phyloP scores from a whole-genome alignment of 2,797 vertebrate genomes.

The Hozukius guyotensis region DNA sequence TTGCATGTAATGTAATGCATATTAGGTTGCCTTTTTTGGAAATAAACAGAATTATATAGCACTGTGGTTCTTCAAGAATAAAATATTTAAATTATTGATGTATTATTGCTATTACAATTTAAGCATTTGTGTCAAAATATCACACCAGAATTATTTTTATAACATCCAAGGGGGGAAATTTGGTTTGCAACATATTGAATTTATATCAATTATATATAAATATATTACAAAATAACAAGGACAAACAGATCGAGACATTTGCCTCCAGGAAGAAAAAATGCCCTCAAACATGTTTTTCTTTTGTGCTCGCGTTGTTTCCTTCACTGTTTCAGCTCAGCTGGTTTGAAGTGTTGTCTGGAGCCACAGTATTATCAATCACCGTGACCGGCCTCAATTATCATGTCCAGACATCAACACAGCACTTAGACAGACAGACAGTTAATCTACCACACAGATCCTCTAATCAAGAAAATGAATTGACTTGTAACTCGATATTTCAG shows the following conservation, averaged over 20 bases:
- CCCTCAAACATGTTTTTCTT: neutral
- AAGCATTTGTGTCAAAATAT: neutral
- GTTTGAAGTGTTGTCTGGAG: constrained; percentile 78
- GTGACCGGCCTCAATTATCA: constrained; percentile 53
- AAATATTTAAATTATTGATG: constrained; percentile 35
- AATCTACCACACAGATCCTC: constrained; percentile 50
- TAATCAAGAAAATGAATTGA: constrained; percentile 64
- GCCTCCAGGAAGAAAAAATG: neutral
- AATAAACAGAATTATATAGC: constrained; percentile 59
- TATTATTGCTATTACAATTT: constrained; percentile 1
- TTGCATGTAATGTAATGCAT: constrained; percentile 63
- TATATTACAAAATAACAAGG: neutral
- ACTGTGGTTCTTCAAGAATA: constrained; percentile 47
- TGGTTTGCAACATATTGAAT: neutral
- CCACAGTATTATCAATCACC: constrained; percentile 48
- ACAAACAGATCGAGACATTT: neutral
- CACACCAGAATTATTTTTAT: neutral
- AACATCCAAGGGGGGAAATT: neutral
- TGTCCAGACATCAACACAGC: constrained; percentile 52
- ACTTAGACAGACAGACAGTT: constrained; percentile 45
- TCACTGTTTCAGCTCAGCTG: constrained; percentile 64
- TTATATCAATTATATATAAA: neutral
- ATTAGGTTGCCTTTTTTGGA: constrained; percentile 51
- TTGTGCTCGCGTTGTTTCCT: neutral
- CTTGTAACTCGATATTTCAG: constrained; percentile 60